phyloP scores from a whole-genome alignment of 2,113 vertebrate species.

The Protobothrops mucrosquamatus region DNA sequence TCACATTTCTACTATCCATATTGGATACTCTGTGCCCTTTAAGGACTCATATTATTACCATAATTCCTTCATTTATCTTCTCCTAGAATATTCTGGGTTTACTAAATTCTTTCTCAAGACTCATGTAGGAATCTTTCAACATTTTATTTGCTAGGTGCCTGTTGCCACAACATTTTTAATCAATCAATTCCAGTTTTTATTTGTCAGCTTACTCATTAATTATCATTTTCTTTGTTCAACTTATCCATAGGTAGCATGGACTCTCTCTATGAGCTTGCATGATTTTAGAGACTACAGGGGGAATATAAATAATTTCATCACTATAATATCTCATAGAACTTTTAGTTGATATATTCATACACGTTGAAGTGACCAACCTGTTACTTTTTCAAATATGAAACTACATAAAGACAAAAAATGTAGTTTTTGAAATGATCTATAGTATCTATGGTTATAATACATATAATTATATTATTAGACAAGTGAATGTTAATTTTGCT shows the following conservation, averaged over 20 bases:
- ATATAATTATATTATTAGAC: too few relatives aligned
- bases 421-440: not conserved
- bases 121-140: not conserved
- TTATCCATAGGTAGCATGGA: not conserved
- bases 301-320: not conserved
- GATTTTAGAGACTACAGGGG: not conserved
- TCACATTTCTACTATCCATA: not conserved
- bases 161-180: not conserved
- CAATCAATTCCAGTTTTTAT: too few relatives aligned
- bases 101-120: not conserved
- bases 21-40: not conserved
- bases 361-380: not conserved
- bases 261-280: not conserved
- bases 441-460: too few relatives aligned
- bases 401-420: not conserved
- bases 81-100: not conserved
- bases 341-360: not conserved
- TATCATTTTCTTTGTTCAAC: not conserved
- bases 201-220: too few relatives aligned
- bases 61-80: not conserved
- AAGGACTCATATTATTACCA: too few relatives aligned
- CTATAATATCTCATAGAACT: not conserved
- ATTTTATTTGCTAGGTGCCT: not conserved
- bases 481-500: too few relatives aligned
- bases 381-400: not conserved